Conservation (phyloP, 2,113 vertebrate species). For the Mormyrus lacerda region DNA sequence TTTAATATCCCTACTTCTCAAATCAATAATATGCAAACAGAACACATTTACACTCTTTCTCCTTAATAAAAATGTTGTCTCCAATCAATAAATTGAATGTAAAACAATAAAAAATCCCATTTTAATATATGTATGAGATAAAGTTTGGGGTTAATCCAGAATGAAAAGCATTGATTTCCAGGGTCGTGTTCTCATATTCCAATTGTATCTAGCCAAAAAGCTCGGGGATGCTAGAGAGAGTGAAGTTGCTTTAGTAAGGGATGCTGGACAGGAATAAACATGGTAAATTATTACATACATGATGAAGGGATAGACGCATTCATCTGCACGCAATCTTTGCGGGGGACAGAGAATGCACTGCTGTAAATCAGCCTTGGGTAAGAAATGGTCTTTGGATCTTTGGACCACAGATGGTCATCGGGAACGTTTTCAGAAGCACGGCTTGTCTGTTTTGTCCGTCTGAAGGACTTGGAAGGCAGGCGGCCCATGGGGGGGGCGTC, state of each 20-base stretch:
- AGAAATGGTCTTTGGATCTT: not conserved
- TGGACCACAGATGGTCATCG: not conserved
- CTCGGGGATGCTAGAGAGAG: too few species aligned
- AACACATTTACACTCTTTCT: not conserved
- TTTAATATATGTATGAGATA: slow-evolving; percentile 6
- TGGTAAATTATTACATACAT: not conserved
- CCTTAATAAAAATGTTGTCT: not conserved
- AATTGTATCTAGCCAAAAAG: not conserved
- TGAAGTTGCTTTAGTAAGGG: not conserved
- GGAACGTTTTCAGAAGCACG: not conserved
- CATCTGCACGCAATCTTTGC: not conserved
- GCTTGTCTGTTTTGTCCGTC: not conserved
- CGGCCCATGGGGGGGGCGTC: not conserved
- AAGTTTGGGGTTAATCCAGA: slow-evolving; percentile 1
- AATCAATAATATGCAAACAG: not conserved
- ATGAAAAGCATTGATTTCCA: not conserved
- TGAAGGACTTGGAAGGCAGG: not conserved
- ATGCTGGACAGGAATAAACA: not conserved
- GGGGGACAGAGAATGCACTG: not conserved
- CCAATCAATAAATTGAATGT: not conserved
- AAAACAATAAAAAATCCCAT: not conserved
- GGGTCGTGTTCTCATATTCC: not conserved
- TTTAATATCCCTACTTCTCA: slow-evolving; percentile 6
- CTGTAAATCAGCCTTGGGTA: not conserved
- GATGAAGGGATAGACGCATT: not conserved